A percentile compares a stretch with the other conserved stretches of the same genome.
Conservation (phyloP, 2,113 vertebrate genomes). For the Datnioides undecimradiatus region DNA sequence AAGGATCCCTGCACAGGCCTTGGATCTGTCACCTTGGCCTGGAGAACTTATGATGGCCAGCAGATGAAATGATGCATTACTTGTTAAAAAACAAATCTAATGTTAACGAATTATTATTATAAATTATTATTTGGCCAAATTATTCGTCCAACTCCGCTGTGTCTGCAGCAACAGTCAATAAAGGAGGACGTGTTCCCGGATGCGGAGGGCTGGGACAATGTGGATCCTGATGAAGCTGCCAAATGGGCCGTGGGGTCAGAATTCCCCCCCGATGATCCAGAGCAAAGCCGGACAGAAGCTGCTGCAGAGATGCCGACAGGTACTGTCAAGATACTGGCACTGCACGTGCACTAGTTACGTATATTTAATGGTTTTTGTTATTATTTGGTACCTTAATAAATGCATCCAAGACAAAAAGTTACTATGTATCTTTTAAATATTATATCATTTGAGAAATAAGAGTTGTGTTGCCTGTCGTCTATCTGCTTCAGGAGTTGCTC, state of each 20-base stretch:
- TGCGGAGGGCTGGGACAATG: constrained; percentile 78
- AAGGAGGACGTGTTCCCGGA: constrained; percentile 80
- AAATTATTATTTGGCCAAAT: background rate
- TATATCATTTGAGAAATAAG: too few species aligned
- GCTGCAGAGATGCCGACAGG: constrained; percentile 47
- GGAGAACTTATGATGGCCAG: background rate
- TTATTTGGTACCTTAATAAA: too few species aligned
- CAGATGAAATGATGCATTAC: background rate
- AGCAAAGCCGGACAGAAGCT: constrained; percentile 47
- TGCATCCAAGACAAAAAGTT: background rate
- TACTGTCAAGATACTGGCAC: too few species aligned
- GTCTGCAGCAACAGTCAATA: constrained; percentile 55
- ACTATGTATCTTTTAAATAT: too few species aligned
- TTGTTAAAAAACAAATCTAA: background rate
- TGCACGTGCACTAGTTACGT: too few species aligned
- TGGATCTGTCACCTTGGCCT: background rate
- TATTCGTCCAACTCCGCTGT: background rate
- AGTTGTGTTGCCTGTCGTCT: background rate
- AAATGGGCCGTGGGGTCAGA: constrained; percentile 76
- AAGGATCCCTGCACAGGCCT: background rate
- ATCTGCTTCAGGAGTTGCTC: constrained; percentile 24
- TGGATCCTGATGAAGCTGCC: constrained; percentile 78
- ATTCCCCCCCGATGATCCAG: constrained; percentile 29
- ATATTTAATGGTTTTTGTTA: too few species aligned
- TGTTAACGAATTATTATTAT: too few species aligned